These are phyloP conservation scores for Aphelocoma coerulescens DNA, from an alignment of 2,113 vertebrate genomes.

Conservation along the genomic window DNA sequence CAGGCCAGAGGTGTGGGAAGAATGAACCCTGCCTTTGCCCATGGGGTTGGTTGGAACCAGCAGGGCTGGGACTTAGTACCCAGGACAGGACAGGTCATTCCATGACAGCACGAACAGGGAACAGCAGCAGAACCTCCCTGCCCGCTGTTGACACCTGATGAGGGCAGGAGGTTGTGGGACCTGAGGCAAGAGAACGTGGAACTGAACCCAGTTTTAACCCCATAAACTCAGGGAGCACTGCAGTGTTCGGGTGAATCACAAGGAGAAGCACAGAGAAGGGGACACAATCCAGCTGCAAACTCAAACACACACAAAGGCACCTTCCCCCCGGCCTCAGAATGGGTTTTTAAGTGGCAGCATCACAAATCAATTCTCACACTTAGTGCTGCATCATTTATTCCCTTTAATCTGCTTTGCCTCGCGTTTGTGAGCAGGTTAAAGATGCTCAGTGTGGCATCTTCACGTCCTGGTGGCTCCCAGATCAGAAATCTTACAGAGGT, in stretches of 20 bases:
- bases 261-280: accelerated
- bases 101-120: not conserved
- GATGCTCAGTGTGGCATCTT: not conserved
- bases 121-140: not conserved
- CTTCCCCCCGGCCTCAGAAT: accelerated
- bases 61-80: not conserved
- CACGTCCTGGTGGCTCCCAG: not conserved
- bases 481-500: not conserved
- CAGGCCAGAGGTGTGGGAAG: not conserved
- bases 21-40: not conserved
- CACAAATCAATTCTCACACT: not conserved
- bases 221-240: not conserved
- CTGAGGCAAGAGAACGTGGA: not conserved
- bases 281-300: not conserved
- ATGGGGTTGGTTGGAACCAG: not conserved
- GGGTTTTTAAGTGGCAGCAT: not conserved
- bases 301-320: not conserved
- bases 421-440: not conserved
- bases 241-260: accelerated
- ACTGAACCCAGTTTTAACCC: not conserved
- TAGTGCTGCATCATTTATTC: not conserved
- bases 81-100: not conserved
- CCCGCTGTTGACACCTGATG: not conserved
- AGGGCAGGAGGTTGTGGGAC: not conserved
- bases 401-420: not conserved